Percentiles rank a stretch among this genome's conserved stretches.
Conservation (phyloP, 2,113 vertebrate species). For the Tachycineta bicolor region DNA sequence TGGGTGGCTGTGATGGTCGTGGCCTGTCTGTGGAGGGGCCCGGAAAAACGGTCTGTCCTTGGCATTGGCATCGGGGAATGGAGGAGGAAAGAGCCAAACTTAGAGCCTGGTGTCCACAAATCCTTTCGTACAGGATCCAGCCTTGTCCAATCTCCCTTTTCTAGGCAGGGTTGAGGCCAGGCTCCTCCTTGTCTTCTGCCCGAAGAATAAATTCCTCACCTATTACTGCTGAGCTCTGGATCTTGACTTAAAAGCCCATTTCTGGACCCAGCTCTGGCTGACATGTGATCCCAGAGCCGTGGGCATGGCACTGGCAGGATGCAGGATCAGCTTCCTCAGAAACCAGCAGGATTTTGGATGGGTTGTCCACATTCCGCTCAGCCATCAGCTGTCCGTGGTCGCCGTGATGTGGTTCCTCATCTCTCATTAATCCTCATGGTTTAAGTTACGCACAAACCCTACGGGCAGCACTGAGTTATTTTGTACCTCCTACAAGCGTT, state of each 20-base stretch:
- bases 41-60: fast-evolving
- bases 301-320: neutral
- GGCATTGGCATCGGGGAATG: fast-evolving
- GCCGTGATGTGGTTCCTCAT: fast-evolving
- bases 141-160: fast-evolving
- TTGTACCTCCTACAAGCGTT: fast-evolving
- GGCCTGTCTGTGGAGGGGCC: neutral
- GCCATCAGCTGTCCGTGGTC: fast-evolving
- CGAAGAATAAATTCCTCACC: neutral
- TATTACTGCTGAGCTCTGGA: neutral
- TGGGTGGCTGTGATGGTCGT: fast-evolving
- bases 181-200: neutral
- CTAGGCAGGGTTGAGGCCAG: fast-evolving
- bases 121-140: fast-evolving
- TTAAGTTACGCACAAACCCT: neutral
- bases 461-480: fast-evolving
- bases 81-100: neutral
- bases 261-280: neutral
- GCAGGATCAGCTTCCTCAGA: fast-evolving
- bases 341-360: neutral
- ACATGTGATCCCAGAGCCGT: fast-evolving
- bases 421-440: fast-evolving
- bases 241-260: fast-evolving
- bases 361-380: fast-evolving
- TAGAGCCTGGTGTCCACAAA: neutral